phyloP scores from a whole-genome alignment of 2,113 vertebrate genomes.

The Pelodiscus sinensis region DNA sequence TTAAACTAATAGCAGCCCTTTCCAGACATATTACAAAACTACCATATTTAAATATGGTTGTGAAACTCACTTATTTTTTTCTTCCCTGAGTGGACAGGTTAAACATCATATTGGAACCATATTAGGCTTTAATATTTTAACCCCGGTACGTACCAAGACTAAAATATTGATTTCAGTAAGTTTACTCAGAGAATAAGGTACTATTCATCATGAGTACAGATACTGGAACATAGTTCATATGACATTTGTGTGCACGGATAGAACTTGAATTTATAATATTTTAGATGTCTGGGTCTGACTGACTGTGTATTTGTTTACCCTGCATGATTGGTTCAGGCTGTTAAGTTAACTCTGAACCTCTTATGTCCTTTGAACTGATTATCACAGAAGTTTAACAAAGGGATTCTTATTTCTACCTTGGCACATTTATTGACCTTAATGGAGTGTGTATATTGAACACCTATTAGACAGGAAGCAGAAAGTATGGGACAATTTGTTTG shows the following conservation, averaged over 20 bases:
- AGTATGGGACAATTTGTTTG: too few species aligned
- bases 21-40: conserved; percentile 44
- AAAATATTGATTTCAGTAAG: background rate
- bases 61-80: conserved; percentile 19
- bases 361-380: background rate
- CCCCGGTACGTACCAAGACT: conserved; percentile 15
- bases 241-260: conserved; percentile 4
- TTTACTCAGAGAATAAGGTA: background rate
- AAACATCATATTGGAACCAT: conserved; percentile 18
- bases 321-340: background rate
- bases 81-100: background rate
- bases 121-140: conserved; percentile 16
- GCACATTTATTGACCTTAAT: background rate
- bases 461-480: background rate
- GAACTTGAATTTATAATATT: background rate
- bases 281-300: background rate
- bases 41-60: conserved; percentile 28
- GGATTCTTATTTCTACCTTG: background rate
- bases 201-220: background rate
- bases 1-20: conserved; percentile 49
- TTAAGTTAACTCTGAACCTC: background rate
- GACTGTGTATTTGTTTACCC: background rate
- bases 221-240: background rate
- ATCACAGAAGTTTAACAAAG: background rate
- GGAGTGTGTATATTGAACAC: background rate